Conservation (phyloP, 2,797 vertebrate genomes). For the Enteromius mattozi region DNA sequence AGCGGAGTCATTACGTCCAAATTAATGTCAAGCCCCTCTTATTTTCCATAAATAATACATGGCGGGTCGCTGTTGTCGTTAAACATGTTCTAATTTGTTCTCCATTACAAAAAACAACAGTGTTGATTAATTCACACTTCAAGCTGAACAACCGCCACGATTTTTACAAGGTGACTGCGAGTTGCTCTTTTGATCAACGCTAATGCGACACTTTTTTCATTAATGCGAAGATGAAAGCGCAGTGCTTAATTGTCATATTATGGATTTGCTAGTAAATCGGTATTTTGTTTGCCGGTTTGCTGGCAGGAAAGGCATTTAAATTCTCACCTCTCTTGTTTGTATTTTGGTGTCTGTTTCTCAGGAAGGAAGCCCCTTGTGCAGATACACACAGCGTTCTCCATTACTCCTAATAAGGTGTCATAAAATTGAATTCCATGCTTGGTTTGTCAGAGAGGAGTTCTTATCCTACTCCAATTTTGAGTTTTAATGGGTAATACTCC, state of each 20-base stretch:
- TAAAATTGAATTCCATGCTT: constrained; percentile 88
- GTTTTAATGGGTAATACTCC: constrained; percentile 86
- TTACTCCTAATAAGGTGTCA: constrained; percentile 86
- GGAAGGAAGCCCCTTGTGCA: constrained; percentile 67
- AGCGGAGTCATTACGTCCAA: constrained; percentile 79
- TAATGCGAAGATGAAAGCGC: not conserved
- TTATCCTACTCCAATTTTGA: constrained; percentile 82
- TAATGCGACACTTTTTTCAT: constrained; percentile 21
- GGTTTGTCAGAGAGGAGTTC: constrained; percentile 80
- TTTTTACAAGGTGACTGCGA: constrained; percentile 68
- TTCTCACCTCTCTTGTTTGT: constrained; percentile 68
- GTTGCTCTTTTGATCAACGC: constrained; percentile 45
- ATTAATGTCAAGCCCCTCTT: constrained; percentile 82
- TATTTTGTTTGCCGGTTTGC: constrained; percentile 23
- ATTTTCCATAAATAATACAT: constrained; percentile 80
- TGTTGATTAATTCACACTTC: constrained; percentile 83
- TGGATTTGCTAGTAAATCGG: constrained; percentile 3
- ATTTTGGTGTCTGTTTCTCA: constrained; percentile 73
- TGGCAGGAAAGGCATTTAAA: constrained; percentile 13
- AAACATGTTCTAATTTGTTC: constrained; percentile 84
- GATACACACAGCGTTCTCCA: constrained; percentile 73
- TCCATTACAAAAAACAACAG: constrained; percentile 84
- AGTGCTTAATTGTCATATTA: not conserved
- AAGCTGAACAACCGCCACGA: constrained; percentile 78
- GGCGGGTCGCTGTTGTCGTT: constrained; percentile 72